phyloP scores from a whole-genome alignment of 2,797 vertebrate genomes.

The Chelonia mydas region DNA sequence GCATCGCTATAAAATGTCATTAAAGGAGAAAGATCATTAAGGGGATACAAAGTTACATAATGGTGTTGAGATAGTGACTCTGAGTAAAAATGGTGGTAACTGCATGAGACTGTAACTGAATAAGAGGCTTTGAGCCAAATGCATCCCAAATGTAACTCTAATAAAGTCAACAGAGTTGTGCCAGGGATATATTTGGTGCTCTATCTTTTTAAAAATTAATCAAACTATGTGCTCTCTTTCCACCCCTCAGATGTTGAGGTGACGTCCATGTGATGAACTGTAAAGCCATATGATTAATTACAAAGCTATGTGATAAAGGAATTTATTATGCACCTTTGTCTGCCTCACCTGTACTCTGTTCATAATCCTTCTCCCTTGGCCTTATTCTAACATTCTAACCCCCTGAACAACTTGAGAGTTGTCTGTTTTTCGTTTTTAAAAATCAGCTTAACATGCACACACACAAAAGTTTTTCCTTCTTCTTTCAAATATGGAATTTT shows the following conservation, averaged over 20 bases:
- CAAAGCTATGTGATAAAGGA: not conserved
- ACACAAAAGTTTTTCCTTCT: not conserved
- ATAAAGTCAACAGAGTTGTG: not conserved
- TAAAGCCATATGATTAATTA: not conserved
- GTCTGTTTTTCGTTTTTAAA: not conserved
- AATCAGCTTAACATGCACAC: not conserved
- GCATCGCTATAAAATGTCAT: not conserved
- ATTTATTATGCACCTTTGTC: rapidly evolving
- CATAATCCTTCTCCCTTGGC: not conserved
- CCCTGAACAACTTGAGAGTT: not conserved
- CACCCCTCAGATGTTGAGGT: not conserved
- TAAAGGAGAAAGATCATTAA: not conserved
- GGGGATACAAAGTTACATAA: not conserved
- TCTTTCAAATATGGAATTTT: not conserved
- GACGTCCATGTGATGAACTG: not conserved
- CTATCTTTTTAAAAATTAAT: not conserved
- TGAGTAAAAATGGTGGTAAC: not conserved
- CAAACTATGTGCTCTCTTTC: not conserved
- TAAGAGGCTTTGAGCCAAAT: not conserved
- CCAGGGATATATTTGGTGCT: not conserved
- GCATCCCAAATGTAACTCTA: not conserved
- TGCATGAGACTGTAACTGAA: not conserved
- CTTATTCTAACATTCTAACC: not conserved
- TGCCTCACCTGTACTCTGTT: not conserved
- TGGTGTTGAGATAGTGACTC: not conserved